Conservation (phyloP, 2,888 invertebrate genomes). For the Pterostichus madidus region DNA sequence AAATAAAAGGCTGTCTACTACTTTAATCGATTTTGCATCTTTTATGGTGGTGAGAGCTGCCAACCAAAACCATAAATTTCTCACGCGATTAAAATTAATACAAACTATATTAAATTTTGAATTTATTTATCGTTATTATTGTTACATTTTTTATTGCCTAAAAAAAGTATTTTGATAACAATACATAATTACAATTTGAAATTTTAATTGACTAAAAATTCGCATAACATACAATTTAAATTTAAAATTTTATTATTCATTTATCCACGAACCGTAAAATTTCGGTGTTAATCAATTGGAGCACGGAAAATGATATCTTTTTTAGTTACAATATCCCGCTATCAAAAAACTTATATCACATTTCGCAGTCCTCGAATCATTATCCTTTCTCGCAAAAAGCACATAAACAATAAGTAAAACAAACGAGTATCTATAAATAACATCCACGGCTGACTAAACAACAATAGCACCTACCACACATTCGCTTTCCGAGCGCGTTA, state of each 20-base stretch:
- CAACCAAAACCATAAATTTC: too few relatives aligned
- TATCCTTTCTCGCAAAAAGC: constrained; percentile 9
- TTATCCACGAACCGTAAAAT: constrained; percentile 1
- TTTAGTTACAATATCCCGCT: not conserved
- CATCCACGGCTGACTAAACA: constrained; percentile 8
- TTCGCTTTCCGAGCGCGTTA: not conserved
- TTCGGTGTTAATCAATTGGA: constrained; percentile 7
- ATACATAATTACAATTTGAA: too few relatives aligned
- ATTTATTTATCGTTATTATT: too few relatives aligned
- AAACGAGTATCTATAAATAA: constrained; percentile 21
- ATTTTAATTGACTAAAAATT: too few relatives aligned
- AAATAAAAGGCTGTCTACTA: too few relatives aligned
- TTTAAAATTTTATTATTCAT: not conserved
- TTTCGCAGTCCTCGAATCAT: not conserved
- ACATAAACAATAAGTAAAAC: constrained; percentile 1
- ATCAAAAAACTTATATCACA: constrained; percentile 21
- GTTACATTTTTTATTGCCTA: too few relatives aligned
- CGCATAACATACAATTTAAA: too few relatives aligned
- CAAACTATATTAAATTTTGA: too few relatives aligned
- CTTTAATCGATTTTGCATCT: too few relatives aligned
- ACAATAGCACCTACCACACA: constrained; percentile 12
- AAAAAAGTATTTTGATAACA: too few relatives aligned
- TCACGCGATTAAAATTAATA: too few relatives aligned
- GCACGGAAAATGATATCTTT: constrained; percentile 5
- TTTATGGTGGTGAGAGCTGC: too few relatives aligned